Evolutionary conservation across 2,113 vertebrate species (phyloP).

Genomic region (Perccottus glenii): DNA sequence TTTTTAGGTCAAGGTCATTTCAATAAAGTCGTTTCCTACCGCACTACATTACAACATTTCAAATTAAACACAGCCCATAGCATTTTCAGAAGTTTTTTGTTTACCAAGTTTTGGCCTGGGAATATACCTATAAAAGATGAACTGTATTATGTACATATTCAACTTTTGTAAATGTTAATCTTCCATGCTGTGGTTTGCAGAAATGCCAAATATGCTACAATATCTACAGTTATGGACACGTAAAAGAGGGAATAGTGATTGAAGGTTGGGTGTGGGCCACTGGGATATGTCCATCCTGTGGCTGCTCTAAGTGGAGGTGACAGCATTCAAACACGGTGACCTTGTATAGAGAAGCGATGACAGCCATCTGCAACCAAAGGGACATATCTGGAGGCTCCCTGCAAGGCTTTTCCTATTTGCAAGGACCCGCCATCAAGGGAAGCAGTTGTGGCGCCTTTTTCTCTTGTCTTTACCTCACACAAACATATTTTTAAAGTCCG

Average conservation of each 20-base stretch:
- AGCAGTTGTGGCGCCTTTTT: conserved; percentile 42
- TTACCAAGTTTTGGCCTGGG: no score
- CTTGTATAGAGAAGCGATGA: conserved; percentile 50
- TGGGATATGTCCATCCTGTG: conserved; percentile 39
- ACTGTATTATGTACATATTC: no score
- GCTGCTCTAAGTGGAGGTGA: conserved; percentile 77
- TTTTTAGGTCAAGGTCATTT: no score
- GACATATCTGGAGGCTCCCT: conserved; percentile 82
- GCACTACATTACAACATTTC: no score
- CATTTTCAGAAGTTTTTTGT: no score
- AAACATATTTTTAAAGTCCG: conserved; percentile 4
- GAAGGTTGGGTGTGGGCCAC: conserved; percentile 34
- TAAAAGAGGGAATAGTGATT: conserved; percentile 1
- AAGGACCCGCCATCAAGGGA: conserved; percentile 61
- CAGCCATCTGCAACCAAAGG: conserved; percentile 66
- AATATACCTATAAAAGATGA: no score
- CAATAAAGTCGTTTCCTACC: no score
- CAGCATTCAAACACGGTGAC: conserved; percentile 72
- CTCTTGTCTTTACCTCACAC: conserved; percentile 31
- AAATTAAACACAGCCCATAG: no score
- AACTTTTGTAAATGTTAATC: no score
- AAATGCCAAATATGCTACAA: no score
- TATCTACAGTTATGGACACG: not conserved
- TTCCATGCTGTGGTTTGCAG: no score
- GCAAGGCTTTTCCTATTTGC: conserved; percentile 74